Percentiles rank a stretch among this genome's conserved stretches.
These are phyloP conservation scores for Celastrina argiolus DNA, from an alignment of 2,888 invertebrate species.

Conservation along the genomic window DNA sequence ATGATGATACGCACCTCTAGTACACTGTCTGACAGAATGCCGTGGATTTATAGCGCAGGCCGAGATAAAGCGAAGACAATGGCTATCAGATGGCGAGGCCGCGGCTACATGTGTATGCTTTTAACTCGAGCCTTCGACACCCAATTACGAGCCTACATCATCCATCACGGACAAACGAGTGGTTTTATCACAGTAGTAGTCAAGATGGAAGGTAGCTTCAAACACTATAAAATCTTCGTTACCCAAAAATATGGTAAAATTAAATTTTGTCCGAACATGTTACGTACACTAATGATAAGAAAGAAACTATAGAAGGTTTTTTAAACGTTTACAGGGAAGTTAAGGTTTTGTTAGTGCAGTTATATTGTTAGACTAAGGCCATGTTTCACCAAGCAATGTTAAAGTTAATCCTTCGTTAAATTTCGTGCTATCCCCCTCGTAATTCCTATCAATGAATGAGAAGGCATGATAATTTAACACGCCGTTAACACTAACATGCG, in stretches of 20 bases:
- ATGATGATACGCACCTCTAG: conserved; percentile 47
- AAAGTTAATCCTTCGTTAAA: too few species aligned
- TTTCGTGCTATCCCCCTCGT: too few species aligned
- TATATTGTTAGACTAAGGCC: too few species aligned
- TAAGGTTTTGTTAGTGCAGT: too few species aligned
- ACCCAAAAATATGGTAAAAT: not conserved
- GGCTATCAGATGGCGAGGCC: conserved; percentile 55
- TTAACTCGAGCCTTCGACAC: conserved; percentile 69
- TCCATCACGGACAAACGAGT: conserved; percentile 67
- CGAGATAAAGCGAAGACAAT: conserved; percentile 71
- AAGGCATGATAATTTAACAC: too few species aligned
- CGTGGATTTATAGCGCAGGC: conserved; percentile 61
- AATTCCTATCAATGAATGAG: too few species aligned
- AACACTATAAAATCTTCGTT: conserved; percentile 11
- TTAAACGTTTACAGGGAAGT: too few species aligned
- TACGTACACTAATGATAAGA: too few species aligned
- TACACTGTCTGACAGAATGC: conserved; percentile 47
- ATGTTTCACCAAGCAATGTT: too few species aligned
- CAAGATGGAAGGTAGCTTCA: conserved; percentile 15
- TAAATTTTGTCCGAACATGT: conserved; percentile 10
- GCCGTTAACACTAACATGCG: too few species aligned
- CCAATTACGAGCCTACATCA: conserved; percentile 66
- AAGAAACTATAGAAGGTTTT: too few species aligned
- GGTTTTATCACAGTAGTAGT: conserved; percentile 45
- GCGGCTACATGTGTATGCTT: conserved; percentile 71